Evolutionary conservation across 1,140 invertebrate species (phyloP), one percentile per base, ranked within the genome.

Genomic region (Papilio polyxenes): DNA sequence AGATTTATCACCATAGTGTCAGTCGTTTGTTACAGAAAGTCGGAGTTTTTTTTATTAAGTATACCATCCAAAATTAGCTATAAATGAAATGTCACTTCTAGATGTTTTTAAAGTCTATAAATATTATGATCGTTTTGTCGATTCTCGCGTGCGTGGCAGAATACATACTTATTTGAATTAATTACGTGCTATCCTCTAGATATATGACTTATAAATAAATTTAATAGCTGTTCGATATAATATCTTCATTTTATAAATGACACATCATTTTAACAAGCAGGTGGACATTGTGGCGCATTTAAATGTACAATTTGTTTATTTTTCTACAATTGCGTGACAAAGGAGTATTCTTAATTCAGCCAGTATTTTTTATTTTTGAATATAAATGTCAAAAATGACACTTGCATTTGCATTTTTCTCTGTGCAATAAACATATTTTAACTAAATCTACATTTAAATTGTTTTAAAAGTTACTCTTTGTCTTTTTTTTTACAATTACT

Each of bases 111-210:
- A 69, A 13, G 8, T 80, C 77, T 31, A 49, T n/a, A 80, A 80
- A 65, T 80, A 80, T 80, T 80, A 80, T 80, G 77, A 80, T 80
- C 59, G 40, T 62, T 65, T 65, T 65, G 77, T 80, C 56, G 77
- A 80, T 80, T 80, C 77, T 80, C 77, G 77, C 77, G 77, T 80
- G 77, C 77, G 56, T 80, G 40, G 59, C 77, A 65, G 8, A 65
- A 62, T 59, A 80, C 77, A 48, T 80, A 62, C 77, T 80, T 80
- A 80, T 80, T 65, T 80, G 77, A 80, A 80, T 80, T 80, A 80
- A 80, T 80, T 80, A 80, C 77, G 77, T 65, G 77, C 77, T 80
- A 80, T 80, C 77, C 23, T 62, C 56, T 20, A 48, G 77, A 80
- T 65, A 80, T 80, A 80, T 65, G 77, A 65, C 13, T 59, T 80